These are phyloP conservation scores for Trichopoda pennipes DNA, from an alignment of 2,888 invertebrate species.

Conservation along the genomic window DNA sequence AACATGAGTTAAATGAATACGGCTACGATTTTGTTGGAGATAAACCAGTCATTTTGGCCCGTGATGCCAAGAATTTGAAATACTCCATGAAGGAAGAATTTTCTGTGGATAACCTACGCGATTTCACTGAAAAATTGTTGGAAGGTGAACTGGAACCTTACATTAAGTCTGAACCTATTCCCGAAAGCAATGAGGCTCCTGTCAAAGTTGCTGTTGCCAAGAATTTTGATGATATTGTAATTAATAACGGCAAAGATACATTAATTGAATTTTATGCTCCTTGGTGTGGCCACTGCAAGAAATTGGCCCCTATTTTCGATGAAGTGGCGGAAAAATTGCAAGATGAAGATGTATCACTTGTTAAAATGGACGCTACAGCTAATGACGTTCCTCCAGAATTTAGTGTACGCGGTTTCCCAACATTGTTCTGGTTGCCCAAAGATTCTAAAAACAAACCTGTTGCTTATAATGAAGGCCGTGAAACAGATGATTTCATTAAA, in stretches of 20 bases:
- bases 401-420: slow-evolving; percentile 98
- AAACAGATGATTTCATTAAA: slow-evolving; percentile 95
- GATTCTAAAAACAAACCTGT: slow-evolving; percentile 89
- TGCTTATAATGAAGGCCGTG: slow-evolving; percentile 96
- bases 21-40: slow-evolving; percentile 94
- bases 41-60: slow-evolving; percentile 93
- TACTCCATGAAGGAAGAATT: slow-evolving; percentile 95
- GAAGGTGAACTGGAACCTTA: slow-evolving; percentile 93
- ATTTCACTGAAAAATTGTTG: slow-evolving; percentile 91
- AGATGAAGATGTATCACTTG: slow-evolving; percentile 93
- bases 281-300: slow-evolving; percentile 99
- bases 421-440: slow-evolving; percentile 96
- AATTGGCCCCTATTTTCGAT: slow-evolving; percentile 94
- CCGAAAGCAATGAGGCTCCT: slow-evolving; percentile 90
- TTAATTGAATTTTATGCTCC: slow-evolving; percentile 99
- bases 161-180: slow-evolving; percentile 96
- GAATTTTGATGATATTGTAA: slow-evolving; percentile 97
- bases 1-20: slow-evolving; percentile 95
- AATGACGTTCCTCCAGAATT: slow-evolving; percentile 96
- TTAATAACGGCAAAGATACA: slow-evolving; percentile 94
- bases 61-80: slow-evolving; percentile 92
- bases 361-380: slow-evolving; percentile 99
- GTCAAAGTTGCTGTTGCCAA: slow-evolving; percentile 96
- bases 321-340: slow-evolving; percentile 95
- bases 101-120: slow-evolving; percentile 90